phyloP scores from a whole-genome alignment of 1,140 invertebrate species.

The Aphaenogaster ashmeadi region DNA sequence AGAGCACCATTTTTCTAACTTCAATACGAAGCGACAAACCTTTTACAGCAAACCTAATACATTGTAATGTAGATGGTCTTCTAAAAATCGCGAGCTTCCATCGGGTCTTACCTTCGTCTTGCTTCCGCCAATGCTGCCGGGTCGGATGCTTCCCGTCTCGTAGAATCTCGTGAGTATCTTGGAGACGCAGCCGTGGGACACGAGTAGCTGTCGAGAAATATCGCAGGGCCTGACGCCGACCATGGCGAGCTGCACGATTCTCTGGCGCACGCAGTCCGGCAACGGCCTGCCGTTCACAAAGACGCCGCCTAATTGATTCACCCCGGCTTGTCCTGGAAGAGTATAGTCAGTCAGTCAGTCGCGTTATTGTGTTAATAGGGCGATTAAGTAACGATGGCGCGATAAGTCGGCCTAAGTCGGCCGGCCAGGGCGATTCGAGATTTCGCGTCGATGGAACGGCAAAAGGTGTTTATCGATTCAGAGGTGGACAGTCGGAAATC shows the following conservation, averaged over 20 bases:
- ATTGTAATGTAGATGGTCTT: neutral
- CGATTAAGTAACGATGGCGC: constrained; percentile 13
- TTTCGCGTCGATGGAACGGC: constrained; percentile 26
- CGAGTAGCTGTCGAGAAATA: constrained; percentile 97
- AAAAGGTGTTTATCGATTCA: constrained; percentile 55
- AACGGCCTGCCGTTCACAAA: constrained; percentile 98
- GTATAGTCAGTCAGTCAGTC: constrained; percentile 14
- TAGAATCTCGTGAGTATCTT: constrained; percentile 99
- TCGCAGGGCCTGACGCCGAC: constrained; percentile 97
- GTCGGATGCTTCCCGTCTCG: constrained; percentile 96
- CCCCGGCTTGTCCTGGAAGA: constrained; percentile 95
- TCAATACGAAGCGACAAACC: too few species aligned
- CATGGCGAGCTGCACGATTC: constrained; percentile 97
- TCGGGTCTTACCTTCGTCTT: constrained; percentile 93
- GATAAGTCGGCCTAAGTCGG: neutral
- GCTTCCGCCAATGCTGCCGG: constrained; percentile 95
- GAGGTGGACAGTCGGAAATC: constrained; percentile 43
- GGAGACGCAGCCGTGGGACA: constrained; percentile 98
- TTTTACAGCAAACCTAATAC: too few species aligned
- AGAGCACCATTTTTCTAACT: too few species aligned
- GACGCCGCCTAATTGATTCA: constrained; percentile 98
- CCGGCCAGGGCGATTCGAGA: neutral
- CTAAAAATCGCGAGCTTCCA: neutral
- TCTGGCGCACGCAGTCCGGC: constrained; percentile 96
- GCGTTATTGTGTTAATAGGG: constrained; percentile 29